These are phyloP conservation scores for Sebastes itinus DNA, from an alignment of 2,797 vertebrate genomes.

Conservation along the genomic window DNA sequence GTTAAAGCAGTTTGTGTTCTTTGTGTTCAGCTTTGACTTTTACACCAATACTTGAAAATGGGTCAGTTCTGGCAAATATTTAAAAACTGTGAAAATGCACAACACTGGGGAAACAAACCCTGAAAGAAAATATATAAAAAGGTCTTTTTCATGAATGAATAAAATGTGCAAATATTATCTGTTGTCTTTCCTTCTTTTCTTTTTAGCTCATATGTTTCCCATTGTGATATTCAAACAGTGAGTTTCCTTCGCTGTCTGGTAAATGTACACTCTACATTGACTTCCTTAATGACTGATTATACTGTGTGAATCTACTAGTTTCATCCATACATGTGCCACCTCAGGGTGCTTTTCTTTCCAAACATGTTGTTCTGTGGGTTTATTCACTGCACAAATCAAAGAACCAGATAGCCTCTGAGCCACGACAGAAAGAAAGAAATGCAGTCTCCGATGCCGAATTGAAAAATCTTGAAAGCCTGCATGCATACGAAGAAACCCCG, in stretches of 20 bases:
- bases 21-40: slow-evolving; percentile 60
- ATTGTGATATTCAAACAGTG: not conserved
- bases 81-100: slow-evolving; percentile 83
- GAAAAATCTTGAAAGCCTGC: slow-evolving; percentile 34
- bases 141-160: slow-evolving; percentile 66
- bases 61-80: slow-evolving; percentile 71
- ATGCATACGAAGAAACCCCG: slow-evolving; percentile 4
- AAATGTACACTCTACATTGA: not conserved
- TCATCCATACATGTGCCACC: not conserved
- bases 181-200: not conserved
- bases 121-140: slow-evolving; percentile 17
- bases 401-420: slow-evolving; percentile 6
- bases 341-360: not conserved
- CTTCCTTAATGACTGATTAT: not conserved
- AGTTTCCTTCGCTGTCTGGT: not conserved
- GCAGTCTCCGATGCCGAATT: slow-evolving; percentile 15
- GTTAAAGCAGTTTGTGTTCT: slow-evolving; percentile 45
- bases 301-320: not conserved
- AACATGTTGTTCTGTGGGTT: not conserved
- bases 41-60: slow-evolving; percentile 80
- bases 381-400: slow-evolving; percentile 24
- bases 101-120: slow-evolving; percentile 48
- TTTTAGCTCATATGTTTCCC: not conserved
- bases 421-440: slow-evolving; percentile 19
- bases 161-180: slow-evolving; percentile 52